Base-by-base conservation (phyloP, 2,888 invertebrate genomes). In the Heteromyza rotundicornis region DNA sequence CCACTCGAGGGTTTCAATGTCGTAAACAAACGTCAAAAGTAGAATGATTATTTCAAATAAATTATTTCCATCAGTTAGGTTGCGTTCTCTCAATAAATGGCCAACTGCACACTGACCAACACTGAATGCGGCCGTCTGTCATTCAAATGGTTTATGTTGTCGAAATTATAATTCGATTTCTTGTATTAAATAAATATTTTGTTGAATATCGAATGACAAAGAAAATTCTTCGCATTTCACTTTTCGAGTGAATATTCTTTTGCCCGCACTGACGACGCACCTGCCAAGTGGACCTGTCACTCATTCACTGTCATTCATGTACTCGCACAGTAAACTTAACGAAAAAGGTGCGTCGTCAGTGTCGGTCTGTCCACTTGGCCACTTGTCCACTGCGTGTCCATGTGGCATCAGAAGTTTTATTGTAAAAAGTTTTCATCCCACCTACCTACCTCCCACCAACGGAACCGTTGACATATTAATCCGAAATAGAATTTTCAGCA, bases 401-500 rank as follows among this genome's bases (percentile, higher is more conserved):
- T 20, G 17, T 19, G 47, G 47, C 40, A 40, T 8, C 40, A 20
- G 7, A 47, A 20, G 19, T 47, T 47, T 47, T 47, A 14, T 47
- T 19, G 47, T 47, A 20, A 47, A 47, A 47, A 47, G 47, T 47
- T 47, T 19, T 47, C 47, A 40, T 19, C 20, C 3, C 40, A n/a
- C 40, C n/a, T 40, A 8, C 8, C 20, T 47, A 40, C 20, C 47
- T 47, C 47, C 19, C 47, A 19, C 20, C 7, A 47, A 17, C 68
- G 66, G 61, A 65, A 66, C 62, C 65, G 64, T 67, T 73, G 76
- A 71, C 76, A 76, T 76, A 74, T 76, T 74, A 74, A 74, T 74
- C 74, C 76, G 63, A 68, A 74, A 74, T 76, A 75, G 70, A 73
- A 74, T 70, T 75, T 75, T 71, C 69, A 75, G 67, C 76, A 68